Base-by-base conservation (phyloP, 1,140 invertebrate genomes). In the Vanessa tameamea region DNA sequence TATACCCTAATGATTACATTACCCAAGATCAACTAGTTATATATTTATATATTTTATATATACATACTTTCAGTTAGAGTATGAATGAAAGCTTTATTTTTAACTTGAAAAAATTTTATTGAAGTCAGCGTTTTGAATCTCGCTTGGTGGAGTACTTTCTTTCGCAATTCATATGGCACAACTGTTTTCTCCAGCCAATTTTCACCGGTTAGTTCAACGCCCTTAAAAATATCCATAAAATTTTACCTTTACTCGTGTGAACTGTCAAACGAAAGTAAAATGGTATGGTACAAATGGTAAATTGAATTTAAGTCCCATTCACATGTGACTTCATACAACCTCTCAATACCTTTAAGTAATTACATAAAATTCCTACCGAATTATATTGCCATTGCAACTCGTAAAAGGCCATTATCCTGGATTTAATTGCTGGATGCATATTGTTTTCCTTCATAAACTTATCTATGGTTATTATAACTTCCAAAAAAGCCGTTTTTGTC, bases 321-420 rank as follows among this genome's bases (percentile, higher is more conserved):
- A 43, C 6, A 43, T 43, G 1, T 43, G 8, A 5, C 37, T 43
- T 43, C 37, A 43, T 43, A 43, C 8, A 43, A 43, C 37, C 9
- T 9, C 9, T 43, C 37, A 43, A 43, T 11, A 43, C 1, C 3
- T 43, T 43, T 43, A 9, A 8, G 9, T 9, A 43, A 43, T 9
- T 43, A 43, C 16, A 20, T 3, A n/a, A 16, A 53, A 16, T 48
- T 64, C 47, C 81, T 87, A 91, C 90, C 81, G 85, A 89, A 78
- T 93, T 92, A 65, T 93, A 93, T 66, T 92, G 86, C 93, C 93
- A 93, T 67, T 93, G 93, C 11, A 93, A 76, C 75, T 91, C 87
- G 69, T 93, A 93, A 78, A 90, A 93, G 2, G 89, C 84, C 87
- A 91, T 91, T 47, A 93, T 91, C 70, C 92, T 82, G 7, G 84